Evolutionary conservation across 2,888 invertebrate species (phyloP).

Genomic region (Orchesella flavescens): DNA sequence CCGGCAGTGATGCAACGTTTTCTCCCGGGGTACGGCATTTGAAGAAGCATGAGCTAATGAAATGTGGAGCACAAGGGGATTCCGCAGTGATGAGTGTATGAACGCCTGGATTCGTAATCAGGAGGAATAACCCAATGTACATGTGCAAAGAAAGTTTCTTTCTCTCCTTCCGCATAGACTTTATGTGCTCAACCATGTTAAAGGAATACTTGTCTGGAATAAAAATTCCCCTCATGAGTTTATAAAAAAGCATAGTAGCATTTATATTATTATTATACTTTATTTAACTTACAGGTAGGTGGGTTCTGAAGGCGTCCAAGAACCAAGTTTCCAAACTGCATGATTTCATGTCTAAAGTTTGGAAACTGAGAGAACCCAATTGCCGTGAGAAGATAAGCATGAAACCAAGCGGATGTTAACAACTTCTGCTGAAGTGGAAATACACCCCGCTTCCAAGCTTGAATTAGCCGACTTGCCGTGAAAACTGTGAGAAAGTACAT

Average conservation of each 20-base stretch:
- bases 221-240: neutral
- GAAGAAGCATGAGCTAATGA: slow-evolving; percentile 31
- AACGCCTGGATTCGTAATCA: slow-evolving; percentile 7
- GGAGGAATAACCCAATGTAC: slow-evolving; percentile 6
- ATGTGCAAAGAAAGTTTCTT: slow-evolving; percentile 32
- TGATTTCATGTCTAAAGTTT: neutral
- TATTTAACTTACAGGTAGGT: neutral
- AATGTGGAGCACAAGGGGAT: slow-evolving; percentile 35
- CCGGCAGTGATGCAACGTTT: neutral
- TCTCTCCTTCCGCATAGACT: neutral
- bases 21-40: neutral
- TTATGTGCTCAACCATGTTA: neutral
- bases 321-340: slow-evolving; percentile 9
- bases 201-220: neutral
- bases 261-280: neutral
- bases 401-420: neutral
- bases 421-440: slow-evolving; percentile 19
- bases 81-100: neutral
- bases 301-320: neutral
- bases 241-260: neutral
- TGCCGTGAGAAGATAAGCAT: neutral
- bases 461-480: neutral
- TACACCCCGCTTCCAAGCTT: neutral
- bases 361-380: slow-evolving; percentile 20
- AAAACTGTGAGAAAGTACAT: slow-evolving; percentile 6